phyloP scores from a whole-genome alignment of 2,888 invertebrate species.

The Cephus pulcher region DNA sequence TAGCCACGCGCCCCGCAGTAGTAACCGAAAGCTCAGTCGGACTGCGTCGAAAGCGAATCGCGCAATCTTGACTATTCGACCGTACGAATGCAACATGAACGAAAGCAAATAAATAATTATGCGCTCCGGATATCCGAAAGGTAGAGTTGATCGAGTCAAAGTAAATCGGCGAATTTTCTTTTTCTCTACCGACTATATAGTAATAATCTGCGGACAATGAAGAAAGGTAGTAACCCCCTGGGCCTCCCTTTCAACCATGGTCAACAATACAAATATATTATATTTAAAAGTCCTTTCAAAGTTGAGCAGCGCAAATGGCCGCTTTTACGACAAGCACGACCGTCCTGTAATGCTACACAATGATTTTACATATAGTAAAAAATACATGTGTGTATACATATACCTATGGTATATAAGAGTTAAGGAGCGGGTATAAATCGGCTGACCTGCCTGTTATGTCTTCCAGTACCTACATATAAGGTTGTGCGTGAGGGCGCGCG shows the following conservation, averaged over 20 bases:
- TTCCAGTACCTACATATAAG: constrained; percentile 25
- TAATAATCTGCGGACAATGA: not conserved
- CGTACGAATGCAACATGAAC: not conserved
- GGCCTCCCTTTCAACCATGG: not conserved
- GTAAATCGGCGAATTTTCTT: not conserved
- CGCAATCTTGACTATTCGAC: not conserved
- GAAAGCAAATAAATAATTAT: not conserved
- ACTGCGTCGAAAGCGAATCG: not conserved
- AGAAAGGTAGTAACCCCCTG: not conserved
- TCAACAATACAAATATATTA: constrained; percentile 26
- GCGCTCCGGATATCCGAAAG: not conserved
- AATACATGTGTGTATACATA: constrained; percentile 8
- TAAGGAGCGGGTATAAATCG: constrained; percentile 57
- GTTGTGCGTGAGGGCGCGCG: constrained; percentile 26
- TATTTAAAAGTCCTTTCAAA: constrained; percentile 45
- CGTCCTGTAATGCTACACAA: constrained; percentile 43
- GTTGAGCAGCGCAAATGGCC: constrained; percentile 33
- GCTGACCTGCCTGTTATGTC: constrained; percentile 52
- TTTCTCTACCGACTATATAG: not conserved
- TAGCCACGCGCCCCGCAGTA: not conserved
- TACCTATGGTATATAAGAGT: constrained; percentile 30
- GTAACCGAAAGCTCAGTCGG: not conserved
- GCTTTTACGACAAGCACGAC: constrained; percentile 49
- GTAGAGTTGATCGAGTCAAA: not conserved
- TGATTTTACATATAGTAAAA: constrained; percentile 60